Evolutionary conservation across 2,888 invertebrate genomes (phyloP).

Genomic region (Macropis europaea): DNA sequence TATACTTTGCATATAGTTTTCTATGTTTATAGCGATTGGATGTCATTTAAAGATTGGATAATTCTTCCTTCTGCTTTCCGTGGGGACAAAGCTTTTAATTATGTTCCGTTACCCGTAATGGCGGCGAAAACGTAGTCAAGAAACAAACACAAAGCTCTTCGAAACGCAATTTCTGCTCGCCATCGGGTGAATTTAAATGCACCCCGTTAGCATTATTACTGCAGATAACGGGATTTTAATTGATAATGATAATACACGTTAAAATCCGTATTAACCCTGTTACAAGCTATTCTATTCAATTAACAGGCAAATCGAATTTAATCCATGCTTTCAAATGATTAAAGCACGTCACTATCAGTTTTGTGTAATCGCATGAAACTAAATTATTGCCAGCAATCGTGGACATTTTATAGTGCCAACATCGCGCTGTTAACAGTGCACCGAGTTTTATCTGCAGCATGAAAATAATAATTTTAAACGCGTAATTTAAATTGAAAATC

Average conservation of each 20-base stretch:
- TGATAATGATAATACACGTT: constrained; percentile 42
- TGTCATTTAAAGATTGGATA: not conserved
- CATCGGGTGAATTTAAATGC: constrained; percentile 34
- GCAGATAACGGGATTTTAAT: constrained; percentile 40
- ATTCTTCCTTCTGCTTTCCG: constrained; percentile 3
- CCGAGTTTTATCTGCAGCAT: not conserved
- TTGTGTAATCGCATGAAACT: not conserved
- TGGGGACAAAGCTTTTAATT: constrained; percentile 28
- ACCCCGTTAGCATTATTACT: constrained; percentile 26
- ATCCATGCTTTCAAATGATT: constrained; percentile 21
- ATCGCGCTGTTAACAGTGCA: not conserved
- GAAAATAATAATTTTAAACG: not conserved
- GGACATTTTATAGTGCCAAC: not conserved
- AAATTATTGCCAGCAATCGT: constrained; percentile 7
- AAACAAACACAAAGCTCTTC: constrained; percentile 18
- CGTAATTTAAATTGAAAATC: too few species aligned
- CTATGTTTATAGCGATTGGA: too few species aligned
- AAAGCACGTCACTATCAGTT: constrained; percentile 9
- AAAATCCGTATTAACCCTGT: constrained; percentile 35
- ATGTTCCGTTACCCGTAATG: constrained; percentile 21
- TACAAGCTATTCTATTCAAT: constrained; percentile 18
- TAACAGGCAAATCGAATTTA: constrained; percentile 4
- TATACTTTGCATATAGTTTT: too few species aligned
- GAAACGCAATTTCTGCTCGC: constrained; percentile 1
- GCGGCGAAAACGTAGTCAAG: not conserved